Evolutionary conservation across 2,113 vertebrate species (phyloP), one percentile per base, ranked within the genome.

Genomic region (Pygoscelis antarcticus): DNA sequence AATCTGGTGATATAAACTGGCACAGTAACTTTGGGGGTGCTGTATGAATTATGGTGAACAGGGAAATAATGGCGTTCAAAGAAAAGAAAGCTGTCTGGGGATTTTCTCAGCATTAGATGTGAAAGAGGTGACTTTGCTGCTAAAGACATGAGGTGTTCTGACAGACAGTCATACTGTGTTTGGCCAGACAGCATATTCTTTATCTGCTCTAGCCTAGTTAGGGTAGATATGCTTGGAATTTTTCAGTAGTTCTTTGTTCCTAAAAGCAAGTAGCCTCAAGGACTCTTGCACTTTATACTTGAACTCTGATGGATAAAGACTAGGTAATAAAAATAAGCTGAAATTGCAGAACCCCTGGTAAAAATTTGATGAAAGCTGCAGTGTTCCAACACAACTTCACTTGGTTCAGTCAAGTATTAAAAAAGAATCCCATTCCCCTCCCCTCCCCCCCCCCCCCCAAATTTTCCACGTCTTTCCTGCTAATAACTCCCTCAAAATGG

Each of bases 351-450:
- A 84, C 34, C 29, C 19, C 29, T 92, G 83, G 55, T 96, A 92
- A 93, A 96, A 95, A 72, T 22, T 60, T 91, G 84, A 94, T 96
- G 83, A 95, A 89, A 82, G 52, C 70, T 95, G 79, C 55, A 79
- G 60, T 83, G 46, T 81, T 81, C 65, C 74, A 85, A 44, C 52
- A 55, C n/a, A 81, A 40, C 49, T 65, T 74, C 14, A 4, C 62
- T 78, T 79, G 72, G 7, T 84, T 84, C 38, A 57, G 29, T 58
- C 72, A 89, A 32, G 26, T 82, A 68, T 71, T 84, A 52, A 91
- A 94, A 91, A 75, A 2, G 36, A 93, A 12, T 9, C 18, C 26
- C 10, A 19, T 68, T 86, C 52, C 15, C 7, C n/a, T 46, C 7
- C 11, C 14, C 14, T 13, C 42, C 6, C 20, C 51, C 21, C 61